A percentile compares a stretch with the other conserved stretches of the same genome.
phyloP scores from a whole-genome alignment of 2,797 vertebrate species.

The Mycteria americana region DNA sequence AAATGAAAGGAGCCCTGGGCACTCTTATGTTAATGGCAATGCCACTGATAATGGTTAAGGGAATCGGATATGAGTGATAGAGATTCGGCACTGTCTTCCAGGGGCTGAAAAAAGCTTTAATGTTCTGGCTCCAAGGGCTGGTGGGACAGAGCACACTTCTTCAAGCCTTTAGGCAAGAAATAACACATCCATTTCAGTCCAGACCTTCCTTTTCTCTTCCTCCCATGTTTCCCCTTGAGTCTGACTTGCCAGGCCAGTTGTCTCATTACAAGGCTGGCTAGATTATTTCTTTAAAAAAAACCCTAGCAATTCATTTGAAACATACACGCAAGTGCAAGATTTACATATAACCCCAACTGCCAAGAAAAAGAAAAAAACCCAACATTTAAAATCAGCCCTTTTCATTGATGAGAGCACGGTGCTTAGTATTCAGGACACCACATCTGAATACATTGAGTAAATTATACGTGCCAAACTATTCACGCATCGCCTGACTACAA shows the following conservation, averaged over 20 bases:
- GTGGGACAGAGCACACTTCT: not conserved
- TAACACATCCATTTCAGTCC: not conserved
- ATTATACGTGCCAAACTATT: conserved; percentile 26
- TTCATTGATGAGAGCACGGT: not conserved
- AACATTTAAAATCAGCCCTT: not conserved
- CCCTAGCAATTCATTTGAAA: not conserved
- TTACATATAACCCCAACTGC: not conserved
- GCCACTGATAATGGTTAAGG: not conserved
- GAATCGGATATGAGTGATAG: too few relatives aligned
- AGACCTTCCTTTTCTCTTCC: not conserved
- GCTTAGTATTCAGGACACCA: conserved; percentile 11
- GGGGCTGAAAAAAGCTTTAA: not conserved
- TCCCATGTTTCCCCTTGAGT: not conserved
- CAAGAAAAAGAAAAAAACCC: not conserved
- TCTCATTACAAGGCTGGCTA: not conserved
- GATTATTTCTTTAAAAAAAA: not conserved
- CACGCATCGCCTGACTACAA: not conserved
- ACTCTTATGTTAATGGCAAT: accelerated
- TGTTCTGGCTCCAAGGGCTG: not conserved
- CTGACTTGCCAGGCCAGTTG: not conserved
- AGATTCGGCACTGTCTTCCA: not conserved
- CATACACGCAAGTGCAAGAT: not conserved
- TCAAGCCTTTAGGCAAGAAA: not conserved
- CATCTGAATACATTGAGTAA: conserved; percentile 20
- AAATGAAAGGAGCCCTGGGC: not conserved